These are phyloP conservation scores for Nephrotoma appendiculata DNA, from an alignment of 2,888 invertebrate species.

Conservation along the genomic window DNA sequence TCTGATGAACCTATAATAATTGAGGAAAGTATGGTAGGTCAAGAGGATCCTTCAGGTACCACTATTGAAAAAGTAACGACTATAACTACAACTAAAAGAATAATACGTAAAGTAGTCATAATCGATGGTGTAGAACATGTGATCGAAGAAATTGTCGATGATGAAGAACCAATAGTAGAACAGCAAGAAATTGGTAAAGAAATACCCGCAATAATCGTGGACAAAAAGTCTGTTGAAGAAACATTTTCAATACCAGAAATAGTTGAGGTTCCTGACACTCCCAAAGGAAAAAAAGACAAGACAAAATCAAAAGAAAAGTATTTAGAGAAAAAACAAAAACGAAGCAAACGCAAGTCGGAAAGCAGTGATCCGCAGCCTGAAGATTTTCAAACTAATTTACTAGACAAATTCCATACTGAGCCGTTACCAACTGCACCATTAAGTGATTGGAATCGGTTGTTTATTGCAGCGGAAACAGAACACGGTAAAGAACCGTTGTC, in stretches of 20 bases:
- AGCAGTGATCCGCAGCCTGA: not conserved
- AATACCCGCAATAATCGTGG: too few relatives aligned
- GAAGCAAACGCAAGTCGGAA: not conserved
- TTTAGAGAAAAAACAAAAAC: not conserved
- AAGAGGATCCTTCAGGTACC: constrained; percentile 46
- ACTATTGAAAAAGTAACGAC: constrained; percentile 71
- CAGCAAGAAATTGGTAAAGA: too few relatives aligned
- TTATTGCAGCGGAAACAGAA: not conserved
- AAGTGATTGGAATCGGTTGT: not conserved
- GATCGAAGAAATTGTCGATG: constrained; percentile 70
- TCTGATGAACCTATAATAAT: constrained; percentile 16
- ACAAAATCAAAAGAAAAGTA: not conserved
- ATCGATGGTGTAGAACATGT: constrained; percentile 74
- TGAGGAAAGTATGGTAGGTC: constrained; percentile 23
- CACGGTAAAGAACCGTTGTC: not conserved
- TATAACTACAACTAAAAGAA: constrained; percentile 56
- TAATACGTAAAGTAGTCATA: constrained; percentile 60
- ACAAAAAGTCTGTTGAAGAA: not conserved
- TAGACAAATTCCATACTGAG: not conserved
- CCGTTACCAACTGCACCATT: not conserved
- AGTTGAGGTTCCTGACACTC: not conserved
- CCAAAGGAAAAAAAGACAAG: not conserved
- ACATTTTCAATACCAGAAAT: not conserved
- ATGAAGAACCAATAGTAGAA: constrained; percentile 45
- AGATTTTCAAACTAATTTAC: not conserved